Evolutionary conservation across 37 sponge, comb jelly and placozoan species (phyloP).

Genomic region (Halichondria panicea): DNA sequence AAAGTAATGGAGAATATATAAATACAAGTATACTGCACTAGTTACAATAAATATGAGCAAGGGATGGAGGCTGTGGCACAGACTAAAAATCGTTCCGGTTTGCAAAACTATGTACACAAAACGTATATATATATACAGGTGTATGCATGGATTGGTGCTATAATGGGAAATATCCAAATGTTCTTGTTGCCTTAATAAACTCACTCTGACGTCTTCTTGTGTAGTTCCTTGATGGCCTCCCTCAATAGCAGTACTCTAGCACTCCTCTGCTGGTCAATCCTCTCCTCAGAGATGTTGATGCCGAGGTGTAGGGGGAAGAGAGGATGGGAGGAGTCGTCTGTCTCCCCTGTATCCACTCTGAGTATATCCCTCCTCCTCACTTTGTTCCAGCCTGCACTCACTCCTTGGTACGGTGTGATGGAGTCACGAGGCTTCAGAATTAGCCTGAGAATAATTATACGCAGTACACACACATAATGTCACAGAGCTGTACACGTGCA

Average conservation of each 20-base stretch:
- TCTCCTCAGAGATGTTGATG: constrained; percentile 48
- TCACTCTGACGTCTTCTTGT: constrained; percentile 47
- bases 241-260: constrained; percentile 27
- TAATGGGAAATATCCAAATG: not conserved
- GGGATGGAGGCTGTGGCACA: not conserved
- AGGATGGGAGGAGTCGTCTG: constrained; percentile 2
- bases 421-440: constrained; percentile 32
- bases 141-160: not conserved
- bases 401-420: constrained; percentile 7
- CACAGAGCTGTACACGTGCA: not conserved
- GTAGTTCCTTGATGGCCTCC: constrained; percentile 46
- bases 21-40: no score
- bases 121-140: no score
- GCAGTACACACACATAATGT: no score
- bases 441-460: constrained; percentile 7
- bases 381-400: constrained; percentile 76
- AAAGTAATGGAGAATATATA: not conserved
- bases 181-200: not conserved
- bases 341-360: constrained; percentile 2
- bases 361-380: constrained; percentile 45
- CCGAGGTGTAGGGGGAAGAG: constrained; percentile 61
- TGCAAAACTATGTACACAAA: no score
- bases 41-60: not conserved
- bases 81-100: no score
- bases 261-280: constrained; percentile 16